These are phyloP conservation scores for Agrilus planipennis DNA, from an alignment of 1,140 invertebrate species.

Conservation along the genomic window DNA sequence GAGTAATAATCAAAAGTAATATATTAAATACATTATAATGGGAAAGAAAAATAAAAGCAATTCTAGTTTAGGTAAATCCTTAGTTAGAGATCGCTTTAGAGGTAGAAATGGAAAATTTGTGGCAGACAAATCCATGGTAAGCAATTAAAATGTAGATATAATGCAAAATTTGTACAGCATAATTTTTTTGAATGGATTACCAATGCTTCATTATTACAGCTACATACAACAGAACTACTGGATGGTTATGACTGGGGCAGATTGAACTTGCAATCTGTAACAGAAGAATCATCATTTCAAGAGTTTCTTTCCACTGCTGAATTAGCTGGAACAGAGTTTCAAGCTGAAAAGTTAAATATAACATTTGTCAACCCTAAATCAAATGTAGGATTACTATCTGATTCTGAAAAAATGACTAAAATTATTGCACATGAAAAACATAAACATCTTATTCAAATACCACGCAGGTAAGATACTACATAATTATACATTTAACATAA, in stretches of 20 bases:
- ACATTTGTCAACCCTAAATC: conserved; percentile 56
- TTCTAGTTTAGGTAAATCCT: conserved; percentile 48
- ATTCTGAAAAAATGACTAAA: conserved; percentile 48
- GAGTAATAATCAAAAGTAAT: too few relatives aligned
- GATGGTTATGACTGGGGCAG: conserved; percentile 86
- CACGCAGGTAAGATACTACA: conserved; percentile 44
- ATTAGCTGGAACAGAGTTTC: conserved; percentile 86
- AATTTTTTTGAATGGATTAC: conserved; percentile 8
- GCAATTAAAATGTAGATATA: too few relatives aligned
- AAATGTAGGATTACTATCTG: conserved; percentile 47
- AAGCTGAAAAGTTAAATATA: conserved; percentile 81
- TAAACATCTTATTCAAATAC: conserved; percentile 58
- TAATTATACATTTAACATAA: background rate
- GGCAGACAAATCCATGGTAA: conserved; percentile 52
- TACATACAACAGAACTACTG: conserved; percentile 76
- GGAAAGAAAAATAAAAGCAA: conserved; percentile 47
- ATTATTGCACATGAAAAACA: conserved; percentile 53
- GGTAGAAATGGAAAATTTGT: conserved; percentile 41
- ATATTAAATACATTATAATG: conserved; percentile 36
- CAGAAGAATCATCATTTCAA: conserved; percentile 89
- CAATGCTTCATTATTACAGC: conserved; percentile 35
- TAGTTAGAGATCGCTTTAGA: conserved; percentile 68
- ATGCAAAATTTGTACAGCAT: conserved; percentile 10
- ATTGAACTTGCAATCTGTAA: conserved; percentile 85
- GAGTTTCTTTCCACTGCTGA: conserved; percentile 92